A percentile compares a stretch with the other conserved stretches of the same genome.
These are phyloP conservation scores for Climacteris rufus DNA, from an alignment of 2,113 vertebrate species.

Conservation along the genomic window DNA sequence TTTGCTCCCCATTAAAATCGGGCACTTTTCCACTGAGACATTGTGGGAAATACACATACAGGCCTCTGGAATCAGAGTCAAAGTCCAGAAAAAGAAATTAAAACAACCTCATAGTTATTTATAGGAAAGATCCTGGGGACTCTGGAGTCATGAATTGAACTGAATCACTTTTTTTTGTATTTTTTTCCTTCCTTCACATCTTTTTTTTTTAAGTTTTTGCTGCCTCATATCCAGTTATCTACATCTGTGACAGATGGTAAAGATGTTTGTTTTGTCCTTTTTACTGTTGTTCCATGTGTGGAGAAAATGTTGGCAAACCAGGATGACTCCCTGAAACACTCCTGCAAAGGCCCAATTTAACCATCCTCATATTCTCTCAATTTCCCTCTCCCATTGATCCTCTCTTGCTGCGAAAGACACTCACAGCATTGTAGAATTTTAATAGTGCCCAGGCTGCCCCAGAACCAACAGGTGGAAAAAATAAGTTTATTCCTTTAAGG, in stretches of 20 bases:
- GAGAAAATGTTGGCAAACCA: background rate
- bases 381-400: background rate
- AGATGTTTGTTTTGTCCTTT: background rate
- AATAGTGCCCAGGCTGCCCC: background rate
- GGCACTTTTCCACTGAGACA: background rate
- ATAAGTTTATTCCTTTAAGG: background rate
- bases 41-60: background rate
- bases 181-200: background rate
- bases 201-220: background rate
- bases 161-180: background rate
- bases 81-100: constrained; percentile 17
- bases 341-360: background rate
- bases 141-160: background rate
- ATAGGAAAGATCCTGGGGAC: background rate
- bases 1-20: background rate
- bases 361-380: background rate
- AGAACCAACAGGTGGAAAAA: background rate
- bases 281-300: background rate
- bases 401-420: background rate
- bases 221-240: background rate
- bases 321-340: background rate
- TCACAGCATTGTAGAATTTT: background rate
- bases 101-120: background rate
- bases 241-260: background rate
- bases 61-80: background rate